phyloP scores from a whole-genome alignment of 2,113 vertebrate genomes.

The Thymallus thymallus region DNA sequence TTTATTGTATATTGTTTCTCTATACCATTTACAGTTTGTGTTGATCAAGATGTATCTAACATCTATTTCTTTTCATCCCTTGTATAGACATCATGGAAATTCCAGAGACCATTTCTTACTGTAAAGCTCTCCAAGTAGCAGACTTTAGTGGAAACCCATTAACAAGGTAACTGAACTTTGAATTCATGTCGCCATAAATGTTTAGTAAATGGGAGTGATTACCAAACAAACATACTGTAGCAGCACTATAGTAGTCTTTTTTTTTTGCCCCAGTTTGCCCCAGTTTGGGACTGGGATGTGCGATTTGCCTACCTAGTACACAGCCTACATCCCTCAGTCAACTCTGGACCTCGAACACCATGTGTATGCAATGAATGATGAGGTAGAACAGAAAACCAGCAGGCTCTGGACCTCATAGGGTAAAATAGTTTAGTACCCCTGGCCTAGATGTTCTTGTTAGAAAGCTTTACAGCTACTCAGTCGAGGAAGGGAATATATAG shows the following conservation, averaged over 20 bases:
- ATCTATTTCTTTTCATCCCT: slow-evolving; percentile 35
- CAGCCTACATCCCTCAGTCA: too few species aligned
- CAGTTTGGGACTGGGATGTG: too few species aligned
- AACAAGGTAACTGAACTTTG: slow-evolving; percentile 80
- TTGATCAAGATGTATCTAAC: background rate
- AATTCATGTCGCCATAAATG: background rate
- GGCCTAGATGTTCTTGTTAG: too few species aligned
- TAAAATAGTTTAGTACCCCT: too few species aligned
- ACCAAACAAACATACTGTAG: background rate
- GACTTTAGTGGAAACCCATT: slow-evolving; percentile 99
- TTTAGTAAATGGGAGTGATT: background rate
- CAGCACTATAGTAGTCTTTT: background rate
- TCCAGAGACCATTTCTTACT: slow-evolving; percentile 96
- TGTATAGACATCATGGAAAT: slow-evolving; percentile 93
- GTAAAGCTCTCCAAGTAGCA: slow-evolving; percentile 94
- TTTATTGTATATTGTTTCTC: background rate
- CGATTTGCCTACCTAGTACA: too few species aligned
- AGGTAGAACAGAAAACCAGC: too few species aligned
- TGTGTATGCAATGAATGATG: too few species aligned
- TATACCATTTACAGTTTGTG: background rate
- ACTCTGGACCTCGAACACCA: too few species aligned
- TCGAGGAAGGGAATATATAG: too few species aligned
- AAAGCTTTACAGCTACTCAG: too few species aligned
- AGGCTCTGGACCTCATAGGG: too few species aligned
- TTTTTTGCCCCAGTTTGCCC: too few species aligned